phyloP scores from a whole-genome alignment of 2,113 vertebrate species.

The Larimichthys crocea region DNA sequence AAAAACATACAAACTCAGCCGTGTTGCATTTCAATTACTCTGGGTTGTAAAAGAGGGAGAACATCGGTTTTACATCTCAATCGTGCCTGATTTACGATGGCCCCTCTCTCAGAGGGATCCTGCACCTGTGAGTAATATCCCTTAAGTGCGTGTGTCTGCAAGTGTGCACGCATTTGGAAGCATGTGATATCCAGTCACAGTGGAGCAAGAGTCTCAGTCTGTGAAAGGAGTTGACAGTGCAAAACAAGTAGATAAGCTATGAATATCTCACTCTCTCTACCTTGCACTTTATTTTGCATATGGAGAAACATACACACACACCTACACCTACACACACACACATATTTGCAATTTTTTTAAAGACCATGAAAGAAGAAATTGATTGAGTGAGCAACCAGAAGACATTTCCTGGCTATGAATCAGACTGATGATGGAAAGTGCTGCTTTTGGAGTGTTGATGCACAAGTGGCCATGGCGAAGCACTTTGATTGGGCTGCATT shows the following conservation, averaged over 20 bases:
- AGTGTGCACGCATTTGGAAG: conserved; percentile 19
- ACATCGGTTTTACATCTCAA: conserved; percentile 77
- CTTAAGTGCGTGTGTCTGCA: conserved; percentile 47
- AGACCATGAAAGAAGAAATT: conserved; percentile 19
- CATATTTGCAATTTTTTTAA: not conserved
- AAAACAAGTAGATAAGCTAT: conserved; percentile 45
- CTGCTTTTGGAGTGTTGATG: conserved; percentile 37
- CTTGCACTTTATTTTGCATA: not conserved
- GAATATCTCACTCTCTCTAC: conserved; percentile 25
- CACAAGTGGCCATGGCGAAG: conserved; percentile 44
- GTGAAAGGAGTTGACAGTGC: conserved; percentile 39
- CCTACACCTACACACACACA: no score
- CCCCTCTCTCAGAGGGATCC: conserved; percentile 58
- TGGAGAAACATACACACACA: not conserved
- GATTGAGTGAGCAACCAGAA: conserved; percentile 38
- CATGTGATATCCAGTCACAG: conserved; percentile 45
- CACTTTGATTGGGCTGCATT: conserved; percentile 68
- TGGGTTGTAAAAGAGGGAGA: conserved; percentile 53
- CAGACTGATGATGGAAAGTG: conserved; percentile 65
- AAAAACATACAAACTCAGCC: conserved; percentile 58
- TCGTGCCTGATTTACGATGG: conserved; percentile 71
- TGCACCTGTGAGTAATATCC: conserved; percentile 74
- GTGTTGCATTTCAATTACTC: conserved; percentile 60
- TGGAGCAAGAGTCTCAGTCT: conserved; percentile 28
- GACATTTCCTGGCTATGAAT: conserved; percentile 64